Conservation (phyloP, 2,113 vertebrate species). For the Sterna hirundo region DNA sequence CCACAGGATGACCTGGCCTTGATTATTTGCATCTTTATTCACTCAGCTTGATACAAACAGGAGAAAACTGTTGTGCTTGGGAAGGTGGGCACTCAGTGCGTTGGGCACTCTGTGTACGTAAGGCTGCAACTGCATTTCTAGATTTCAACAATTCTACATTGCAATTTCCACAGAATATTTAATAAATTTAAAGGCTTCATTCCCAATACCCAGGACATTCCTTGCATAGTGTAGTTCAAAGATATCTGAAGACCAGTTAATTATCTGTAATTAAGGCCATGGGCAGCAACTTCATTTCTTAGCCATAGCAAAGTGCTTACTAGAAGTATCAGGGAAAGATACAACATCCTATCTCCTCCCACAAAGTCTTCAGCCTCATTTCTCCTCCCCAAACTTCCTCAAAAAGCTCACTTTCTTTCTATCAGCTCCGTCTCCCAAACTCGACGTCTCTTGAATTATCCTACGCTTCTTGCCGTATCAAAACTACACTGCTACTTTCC, state of each 20-base stretch:
- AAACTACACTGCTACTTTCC: background rate
- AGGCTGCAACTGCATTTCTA: background rate
- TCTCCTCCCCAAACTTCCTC: background rate
- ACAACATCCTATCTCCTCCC: background rate
- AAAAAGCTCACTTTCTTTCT: background rate
- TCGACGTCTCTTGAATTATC: background rate
- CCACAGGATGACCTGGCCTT: background rate
- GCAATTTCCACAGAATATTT: background rate
- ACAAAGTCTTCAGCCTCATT: background rate
- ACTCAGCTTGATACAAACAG: background rate
- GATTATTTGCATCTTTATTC: background rate
- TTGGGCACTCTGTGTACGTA: background rate
- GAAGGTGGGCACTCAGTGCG: background rate
- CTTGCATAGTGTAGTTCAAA: background rate
- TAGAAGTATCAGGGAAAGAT: background rate
- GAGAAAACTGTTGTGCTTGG: background rate
- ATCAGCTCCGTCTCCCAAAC: background rate
- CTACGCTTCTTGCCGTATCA: background rate
- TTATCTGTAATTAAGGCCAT: background rate
- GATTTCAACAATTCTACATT: background rate
- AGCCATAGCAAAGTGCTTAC: background rate
- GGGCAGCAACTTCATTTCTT: background rate
- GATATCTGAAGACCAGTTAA: background rate
- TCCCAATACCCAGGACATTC: background rate
- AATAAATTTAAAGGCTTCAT: background rate